phyloP scores from a whole-genome alignment of 2,797 vertebrate species.

The Tamandua tetradactyla region DNA sequence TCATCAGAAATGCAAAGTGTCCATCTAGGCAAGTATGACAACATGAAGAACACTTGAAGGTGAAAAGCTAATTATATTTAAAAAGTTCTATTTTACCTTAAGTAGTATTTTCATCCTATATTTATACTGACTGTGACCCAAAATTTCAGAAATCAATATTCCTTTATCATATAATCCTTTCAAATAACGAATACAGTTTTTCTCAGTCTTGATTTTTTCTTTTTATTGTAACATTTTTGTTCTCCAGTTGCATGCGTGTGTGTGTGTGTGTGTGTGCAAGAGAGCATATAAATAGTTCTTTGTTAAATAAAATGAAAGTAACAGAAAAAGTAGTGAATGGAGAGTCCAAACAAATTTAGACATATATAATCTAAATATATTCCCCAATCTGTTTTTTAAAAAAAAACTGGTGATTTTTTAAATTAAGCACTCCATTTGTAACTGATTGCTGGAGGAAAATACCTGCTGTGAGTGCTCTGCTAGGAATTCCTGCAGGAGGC shows the following conservation, averaged over 20 bases:
- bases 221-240: constrained; percentile 45
- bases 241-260: not conserved
- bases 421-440: constrained; percentile 42
- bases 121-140: constrained; percentile 34
- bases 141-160: constrained; percentile 7
- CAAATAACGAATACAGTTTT: not conserved
- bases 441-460: constrained; percentile 15
- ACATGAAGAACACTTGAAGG: not conserved
- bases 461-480: not conserved
- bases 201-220: constrained; percentile 2
- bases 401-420: not conserved
- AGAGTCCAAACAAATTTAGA: constrained; percentile 29
- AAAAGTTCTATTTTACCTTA: constrained; percentile 9
- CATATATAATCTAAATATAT: not conserved
- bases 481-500: not conserved
- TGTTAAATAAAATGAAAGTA: constrained; percentile 46
- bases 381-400: not conserved
- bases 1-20: constrained; percentile 34
- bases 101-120: not conserved
- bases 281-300: constrained; percentile 13
- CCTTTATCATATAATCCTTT: constrained; percentile 39
- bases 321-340: not conserved
- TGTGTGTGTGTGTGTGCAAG: not conserved
- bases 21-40: constrained; percentile 15
- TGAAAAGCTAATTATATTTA: constrained; percentile 4